Base-by-base conservation (phyloP, 2,888 invertebrate species). In the Endotricha flammealis region DNA sequence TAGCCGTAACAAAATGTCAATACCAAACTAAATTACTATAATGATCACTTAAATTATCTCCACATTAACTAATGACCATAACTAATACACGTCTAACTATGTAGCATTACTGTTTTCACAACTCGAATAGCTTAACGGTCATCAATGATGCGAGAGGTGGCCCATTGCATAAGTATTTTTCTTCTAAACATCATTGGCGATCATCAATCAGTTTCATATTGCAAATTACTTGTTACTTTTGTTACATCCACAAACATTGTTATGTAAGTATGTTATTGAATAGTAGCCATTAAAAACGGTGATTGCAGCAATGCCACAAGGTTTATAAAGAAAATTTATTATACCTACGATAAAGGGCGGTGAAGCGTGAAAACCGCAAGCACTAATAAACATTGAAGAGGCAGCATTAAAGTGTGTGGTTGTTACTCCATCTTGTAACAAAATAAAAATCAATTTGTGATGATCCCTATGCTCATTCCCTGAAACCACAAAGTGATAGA, bases 311-410 rank as follows among this genome's bases (percentile, higher is more conserved):
- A 12, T 27, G 12, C 27, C 11, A 12, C 10, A 27, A 12, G 6
- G 11, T 12, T 12, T 12, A 27, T 2, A 11, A 12, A 12, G 27
- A 27, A 27, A 22, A 25, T 8, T 12, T 8, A 9, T 2, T 3
- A 32, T 25, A 32, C 16, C 32, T 25, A 17, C 17, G 17, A 25
- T 24, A 27, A 32, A 13, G 16, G 6, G 4, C 27, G 24, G 2
- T 9, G 34, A 12, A 32, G 52, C 51, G 43, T 35, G 4, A 39
- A 46, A 56, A 60, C 60, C 57, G 43, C 57, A 54, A 46, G 38
- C 36, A 43, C 42, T 50, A 50, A 48, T 50, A 46, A 42, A 39
- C 48, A 48, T 39, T 42, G 43, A 50, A 46, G 41, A 42, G 27
- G 29, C 38, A 41, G 41, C 41, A 33, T 12, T 27, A 34, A 28